Evolutionary conservation across 1,140 invertebrate species (phyloP).

Genomic region (Zaprionus capensis): DNA sequence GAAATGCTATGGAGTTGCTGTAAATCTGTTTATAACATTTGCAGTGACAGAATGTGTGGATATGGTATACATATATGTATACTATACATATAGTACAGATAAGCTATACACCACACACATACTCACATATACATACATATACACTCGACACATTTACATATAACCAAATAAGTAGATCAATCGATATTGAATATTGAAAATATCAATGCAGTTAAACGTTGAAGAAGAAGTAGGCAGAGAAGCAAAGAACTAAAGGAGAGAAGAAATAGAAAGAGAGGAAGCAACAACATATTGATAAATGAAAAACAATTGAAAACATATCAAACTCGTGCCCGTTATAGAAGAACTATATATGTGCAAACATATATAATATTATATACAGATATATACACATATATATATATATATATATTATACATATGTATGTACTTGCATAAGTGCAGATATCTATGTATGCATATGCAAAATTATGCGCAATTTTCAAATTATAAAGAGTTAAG

Average conservation of each 20-base stretch:
- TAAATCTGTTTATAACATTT: constrained; percentile 52
- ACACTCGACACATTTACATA: constrained; percentile 45
- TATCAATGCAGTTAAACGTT: constrained; percentile 48
- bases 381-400: constrained; percentile 35
- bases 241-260: constrained; percentile 16
- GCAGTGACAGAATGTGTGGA: constrained; percentile 12
- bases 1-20: constrained; percentile 30
- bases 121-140: constrained; percentile 46
- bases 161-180: constrained; percentile 68
- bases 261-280: constrained; percentile 40
- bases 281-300: constrained; percentile 33
- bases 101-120: constrained; percentile 19
- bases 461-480: constrained; percentile 69
- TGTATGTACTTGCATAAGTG: constrained; percentile 29
- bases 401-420: constrained; percentile 29
- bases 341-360: constrained; percentile 56
- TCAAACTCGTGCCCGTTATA: constrained; percentile 83
- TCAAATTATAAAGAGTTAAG: constrained; percentile 39
- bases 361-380: constrained; percentile 36
- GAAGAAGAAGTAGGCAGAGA: constrained; percentile 12
- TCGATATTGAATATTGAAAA: constrained; percentile 78
- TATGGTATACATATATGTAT: constrained; percentile 20
- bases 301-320: constrained; percentile 80
- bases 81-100: constrained; percentile 18
- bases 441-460: constrained; percentile 23